Evolutionary conservation across 1,140 invertebrate species (phyloP).

Genomic region (Ooceraea biroi): DNA sequence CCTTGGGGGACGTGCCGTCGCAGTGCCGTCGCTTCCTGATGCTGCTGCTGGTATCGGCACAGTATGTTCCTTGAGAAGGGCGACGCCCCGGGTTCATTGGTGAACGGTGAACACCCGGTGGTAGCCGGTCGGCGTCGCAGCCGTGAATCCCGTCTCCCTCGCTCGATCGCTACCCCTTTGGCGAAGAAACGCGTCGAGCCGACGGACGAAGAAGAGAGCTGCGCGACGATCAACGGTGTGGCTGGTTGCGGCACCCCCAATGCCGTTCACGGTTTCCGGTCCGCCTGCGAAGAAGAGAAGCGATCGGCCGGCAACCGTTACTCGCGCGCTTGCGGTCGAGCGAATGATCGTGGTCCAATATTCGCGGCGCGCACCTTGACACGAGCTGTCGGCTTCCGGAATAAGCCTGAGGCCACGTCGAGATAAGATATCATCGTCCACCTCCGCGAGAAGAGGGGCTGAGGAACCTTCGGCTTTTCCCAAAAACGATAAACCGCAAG

Average conservation of each 20-base stretch:
- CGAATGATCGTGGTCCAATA: conserved; percentile 38
- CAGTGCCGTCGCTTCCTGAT: conserved; percentile 75
- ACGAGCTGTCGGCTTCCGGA: conserved; percentile 25
- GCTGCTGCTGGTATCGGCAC: conserved; percentile 70
- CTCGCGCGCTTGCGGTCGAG: conserved; percentile 1
- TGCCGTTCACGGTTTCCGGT: not conserved
- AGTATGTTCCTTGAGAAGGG: conserved; percentile 74
- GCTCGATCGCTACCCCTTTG: not conserved
- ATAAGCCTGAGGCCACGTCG: not conserved
- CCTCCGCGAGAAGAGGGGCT: not conserved
- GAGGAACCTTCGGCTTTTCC: conserved; percentile 20
- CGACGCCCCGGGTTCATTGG: conserved; percentile 79
- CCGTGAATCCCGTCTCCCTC: conserved; percentile 55
- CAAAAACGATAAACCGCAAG: not conserved
- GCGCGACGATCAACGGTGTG: not conserved
- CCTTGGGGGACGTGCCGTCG: conserved; percentile 59
- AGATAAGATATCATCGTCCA: conserved; percentile 47
- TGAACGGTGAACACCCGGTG: conserved; percentile 75
- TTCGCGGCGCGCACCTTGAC: conserved; percentile 28
- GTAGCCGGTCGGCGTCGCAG: conserved; percentile 75
- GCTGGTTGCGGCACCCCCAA: not conserved
- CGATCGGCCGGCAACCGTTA: not conserved
- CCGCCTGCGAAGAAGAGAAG: not conserved
- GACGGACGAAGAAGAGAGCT: not conserved
- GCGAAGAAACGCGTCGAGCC: not conserved